These are phyloP conservation scores for Sebastes fasciatus DNA, from an alignment of 2,113 vertebrate genomes.

Conservation along the genomic window DNA sequence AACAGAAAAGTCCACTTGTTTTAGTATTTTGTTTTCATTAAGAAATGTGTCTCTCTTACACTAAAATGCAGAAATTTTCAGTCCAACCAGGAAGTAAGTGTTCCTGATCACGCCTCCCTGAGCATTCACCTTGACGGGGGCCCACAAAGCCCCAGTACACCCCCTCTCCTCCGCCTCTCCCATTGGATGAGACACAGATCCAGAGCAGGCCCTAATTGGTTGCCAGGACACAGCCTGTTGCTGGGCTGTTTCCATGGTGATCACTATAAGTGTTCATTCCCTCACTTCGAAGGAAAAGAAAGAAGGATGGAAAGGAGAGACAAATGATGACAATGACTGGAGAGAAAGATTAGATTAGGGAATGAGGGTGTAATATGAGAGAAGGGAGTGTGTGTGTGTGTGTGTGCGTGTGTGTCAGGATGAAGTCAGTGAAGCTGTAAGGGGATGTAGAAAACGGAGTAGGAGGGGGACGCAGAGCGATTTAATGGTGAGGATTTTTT, in stretches of 20 bases:
- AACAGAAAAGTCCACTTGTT: background rate
- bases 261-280: constrained; percentile 59
- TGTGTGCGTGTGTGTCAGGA: constrained; percentile 4
- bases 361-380: constrained; percentile 2
- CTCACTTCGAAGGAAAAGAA: background rate
- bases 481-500: constrained; percentile 24
- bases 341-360: constrained; percentile 23
- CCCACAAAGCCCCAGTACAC: constrained; percentile 11
- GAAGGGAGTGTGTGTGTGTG: background rate
- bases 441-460: background rate
- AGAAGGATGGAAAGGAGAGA: constrained; percentile 12
- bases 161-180: constrained; percentile 10
- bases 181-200: constrained; percentile 69
- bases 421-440: constrained; percentile 5
- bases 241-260: constrained; percentile 84
- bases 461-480: background rate
- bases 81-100: constrained; percentile 59
- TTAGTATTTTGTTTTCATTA: background rate
- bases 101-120: constrained; percentile 45
- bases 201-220: constrained; percentile 67
- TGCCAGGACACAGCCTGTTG: constrained; percentile 76
- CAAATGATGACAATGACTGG: constrained; percentile 40
- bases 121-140: constrained; percentile 74
- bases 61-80: background rate
- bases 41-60: background rate